phyloP scores from a whole-genome alignment of 2,888 invertebrate species.

The Cheilosia impressa region DNA sequence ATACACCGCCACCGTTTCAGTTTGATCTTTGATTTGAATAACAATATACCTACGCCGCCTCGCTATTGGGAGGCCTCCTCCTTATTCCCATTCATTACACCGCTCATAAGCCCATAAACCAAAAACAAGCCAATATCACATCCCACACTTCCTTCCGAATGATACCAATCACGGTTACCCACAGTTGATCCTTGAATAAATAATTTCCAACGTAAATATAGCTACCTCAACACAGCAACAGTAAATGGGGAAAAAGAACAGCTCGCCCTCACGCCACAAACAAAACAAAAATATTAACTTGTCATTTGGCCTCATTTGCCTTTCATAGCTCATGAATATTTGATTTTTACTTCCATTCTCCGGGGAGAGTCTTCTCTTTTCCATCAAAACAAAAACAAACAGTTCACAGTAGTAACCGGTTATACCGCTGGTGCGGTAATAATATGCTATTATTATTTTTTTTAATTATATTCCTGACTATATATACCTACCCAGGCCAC shows the following conservation, averaged over 20 bases:
- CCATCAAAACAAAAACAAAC: slow-evolving; percentile 24
- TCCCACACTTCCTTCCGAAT: slow-evolving; percentile 41
- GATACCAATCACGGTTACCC: slow-evolving; percentile 56
- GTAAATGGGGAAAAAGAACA: background rate
- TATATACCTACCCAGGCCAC: slow-evolving; percentile 8
- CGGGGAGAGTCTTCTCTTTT: slow-evolving; percentile 32
- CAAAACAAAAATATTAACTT: slow-evolving; percentile 72
- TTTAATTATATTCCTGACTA: slow-evolving; percentile 35
- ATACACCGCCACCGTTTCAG: background rate
- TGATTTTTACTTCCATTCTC: slow-evolving; percentile 55
- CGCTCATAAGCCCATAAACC: background rate
- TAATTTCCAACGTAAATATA: slow-evolving; percentile 49
- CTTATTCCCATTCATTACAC: background rate
- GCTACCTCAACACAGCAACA: background rate
- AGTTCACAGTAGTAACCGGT: background rate
- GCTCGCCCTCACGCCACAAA: background rate
- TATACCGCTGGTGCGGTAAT: slow-evolving; percentile 21
- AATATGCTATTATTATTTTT: slow-evolving; percentile 20
- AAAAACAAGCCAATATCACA: slow-evolving; percentile 14
- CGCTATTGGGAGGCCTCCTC: background rate
- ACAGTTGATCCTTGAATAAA: slow-evolving; percentile 61
- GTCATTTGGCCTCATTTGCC: slow-evolving; percentile 71
- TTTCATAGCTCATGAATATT: slow-evolving; percentile 73
- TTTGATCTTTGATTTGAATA: slow-evolving; percentile 7
- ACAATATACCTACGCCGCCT: background rate